Evolutionary conservation across 2,888 invertebrate species (phyloP).

Genomic region (Graphium colonna): DNA sequence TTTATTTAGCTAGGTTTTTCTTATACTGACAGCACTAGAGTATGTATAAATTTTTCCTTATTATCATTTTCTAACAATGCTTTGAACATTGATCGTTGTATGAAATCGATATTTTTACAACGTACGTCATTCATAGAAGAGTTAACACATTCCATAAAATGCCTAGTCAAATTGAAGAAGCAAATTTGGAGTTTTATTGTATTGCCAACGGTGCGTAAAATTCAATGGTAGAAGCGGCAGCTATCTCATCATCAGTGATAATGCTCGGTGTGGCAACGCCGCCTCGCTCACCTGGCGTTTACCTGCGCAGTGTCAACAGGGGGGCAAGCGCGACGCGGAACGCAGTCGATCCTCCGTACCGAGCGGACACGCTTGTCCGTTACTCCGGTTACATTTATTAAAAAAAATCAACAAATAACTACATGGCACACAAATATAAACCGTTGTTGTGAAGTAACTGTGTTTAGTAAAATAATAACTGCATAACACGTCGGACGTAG

Average conservation of each 20-base stretch:
- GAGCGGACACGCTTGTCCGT: slow-evolving; percentile 63
- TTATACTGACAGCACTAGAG: no score
- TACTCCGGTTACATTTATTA: slow-evolving; percentile 42
- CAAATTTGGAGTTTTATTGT: slow-evolving; percentile 49
- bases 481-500: slow-evolving; percentile 34
- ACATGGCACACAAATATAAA: slow-evolving; percentile 5
- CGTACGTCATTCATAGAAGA: slow-evolving; percentile 43
- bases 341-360: slow-evolving; percentile 66
- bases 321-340: slow-evolving; percentile 59
- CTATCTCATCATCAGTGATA: slow-evolving; percentile 77
- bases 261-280: slow-evolving; percentile 77
- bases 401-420: slow-evolving; percentile 40
- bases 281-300: slow-evolving; percentile 74
- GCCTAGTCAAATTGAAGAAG: slow-evolving; percentile 25
- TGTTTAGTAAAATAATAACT: slow-evolving; percentile 10
- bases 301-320: slow-evolving; percentile 77
- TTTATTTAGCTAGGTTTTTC: no score
- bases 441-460: slow-evolving; percentile 1
- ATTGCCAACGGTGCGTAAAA: slow-evolving; percentile 57
- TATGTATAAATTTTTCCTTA: no score
- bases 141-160: slow-evolving; percentile 32
- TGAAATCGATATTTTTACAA: slow-evolving; percentile 30
- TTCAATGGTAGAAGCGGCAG: slow-evolving; percentile 46
- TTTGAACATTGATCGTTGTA: background rate
- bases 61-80: no score